A percentile compares a stretch with the other conserved stretches of the same genome.
Conservation (phyloP, 2,113 vertebrate genomes). For the Rissa tridactyla region DNA sequence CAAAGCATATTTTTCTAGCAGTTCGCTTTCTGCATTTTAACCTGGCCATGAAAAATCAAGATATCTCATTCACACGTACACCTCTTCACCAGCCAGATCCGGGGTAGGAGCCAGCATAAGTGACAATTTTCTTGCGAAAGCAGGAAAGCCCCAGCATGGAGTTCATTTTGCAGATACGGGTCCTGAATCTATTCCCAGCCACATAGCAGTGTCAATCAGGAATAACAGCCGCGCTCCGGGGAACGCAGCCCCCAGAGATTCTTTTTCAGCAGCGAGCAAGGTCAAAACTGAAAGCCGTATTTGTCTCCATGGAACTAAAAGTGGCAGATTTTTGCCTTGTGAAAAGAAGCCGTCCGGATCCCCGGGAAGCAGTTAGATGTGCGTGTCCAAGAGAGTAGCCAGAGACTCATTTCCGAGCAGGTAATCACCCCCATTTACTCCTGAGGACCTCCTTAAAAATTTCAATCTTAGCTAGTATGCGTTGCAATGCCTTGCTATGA, state of each 20-base stretch:
- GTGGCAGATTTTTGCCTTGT: background rate
- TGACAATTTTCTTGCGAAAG: background rate
- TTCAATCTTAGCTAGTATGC: background rate
- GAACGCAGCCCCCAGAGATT: background rate
- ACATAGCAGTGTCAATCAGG: background rate
- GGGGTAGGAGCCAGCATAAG: background rate
- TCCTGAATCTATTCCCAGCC: background rate
- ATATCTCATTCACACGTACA: background rate
- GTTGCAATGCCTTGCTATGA: background rate
- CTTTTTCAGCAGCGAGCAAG: background rate
- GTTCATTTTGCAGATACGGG: background rate
- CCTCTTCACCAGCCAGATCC: background rate
- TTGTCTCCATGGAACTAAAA: background rate
- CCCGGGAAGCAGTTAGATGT: background rate
- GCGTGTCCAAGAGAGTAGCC: background rate
- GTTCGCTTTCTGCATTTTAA: background rate
- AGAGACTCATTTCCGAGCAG: too few species aligned
- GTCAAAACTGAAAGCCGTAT: background rate
- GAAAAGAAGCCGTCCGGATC: fast-evolving
- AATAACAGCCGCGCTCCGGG: background rate
- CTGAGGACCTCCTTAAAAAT: background rate
- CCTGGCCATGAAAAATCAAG: background rate
- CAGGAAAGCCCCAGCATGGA: background rate
- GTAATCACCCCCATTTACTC: background rate
- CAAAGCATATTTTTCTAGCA: background rate